phyloP scores from a whole-genome alignment of 2,888 invertebrate species.

The Acrocyrtus sp. region DNA sequence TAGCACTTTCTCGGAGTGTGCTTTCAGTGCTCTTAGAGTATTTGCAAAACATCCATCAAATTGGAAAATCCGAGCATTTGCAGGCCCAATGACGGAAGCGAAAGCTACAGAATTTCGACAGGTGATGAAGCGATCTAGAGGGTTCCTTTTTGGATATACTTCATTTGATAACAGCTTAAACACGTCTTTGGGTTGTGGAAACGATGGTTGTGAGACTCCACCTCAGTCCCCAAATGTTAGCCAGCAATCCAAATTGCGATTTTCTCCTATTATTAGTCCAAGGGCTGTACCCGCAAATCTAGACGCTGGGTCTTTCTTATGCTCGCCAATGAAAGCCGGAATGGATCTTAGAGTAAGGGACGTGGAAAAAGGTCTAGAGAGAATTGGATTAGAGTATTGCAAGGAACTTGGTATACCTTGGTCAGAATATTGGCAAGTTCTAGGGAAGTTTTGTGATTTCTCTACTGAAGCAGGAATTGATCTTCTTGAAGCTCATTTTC shows the following conservation, averaged over 20 bases:
- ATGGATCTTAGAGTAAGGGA: conserved; percentile 71
- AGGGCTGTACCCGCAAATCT: background rate
- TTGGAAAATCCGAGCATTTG: conserved; percentile 76
- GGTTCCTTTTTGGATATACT: conserved; percentile 1
- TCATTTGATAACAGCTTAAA: conserved; percentile 20
- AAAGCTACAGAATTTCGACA: conserved; percentile 73
- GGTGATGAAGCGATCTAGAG: conserved; percentile 41
- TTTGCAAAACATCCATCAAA: conserved; percentile 24
- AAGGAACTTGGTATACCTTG: conserved; percentile 79
- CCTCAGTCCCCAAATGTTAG: conserved; percentile 70
- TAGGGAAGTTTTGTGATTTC: conserved; percentile 84
- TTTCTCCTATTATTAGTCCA: background rate
- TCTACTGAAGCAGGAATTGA: conserved; percentile 77
- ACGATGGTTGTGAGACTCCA: conserved; percentile 79
- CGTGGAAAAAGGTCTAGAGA: conserved; percentile 87
- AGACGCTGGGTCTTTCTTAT: too few relatives aligned
- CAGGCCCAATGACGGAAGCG: conserved; percentile 88
- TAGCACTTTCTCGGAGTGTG: background rate
- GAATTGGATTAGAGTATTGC: conserved; percentile 80
- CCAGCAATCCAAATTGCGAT: too few relatives aligned
- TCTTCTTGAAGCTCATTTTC: conserved; percentile 80
- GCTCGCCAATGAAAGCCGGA: conserved; percentile 21
- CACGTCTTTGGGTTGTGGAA: conserved; percentile 1
- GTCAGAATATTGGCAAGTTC: conserved; percentile 94
- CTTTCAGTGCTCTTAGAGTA: conserved; percentile 6